Evolutionary conservation across 2,113 vertebrate genomes (phyloP).

Genomic region (Myrmophylax atrothorax): DNA sequence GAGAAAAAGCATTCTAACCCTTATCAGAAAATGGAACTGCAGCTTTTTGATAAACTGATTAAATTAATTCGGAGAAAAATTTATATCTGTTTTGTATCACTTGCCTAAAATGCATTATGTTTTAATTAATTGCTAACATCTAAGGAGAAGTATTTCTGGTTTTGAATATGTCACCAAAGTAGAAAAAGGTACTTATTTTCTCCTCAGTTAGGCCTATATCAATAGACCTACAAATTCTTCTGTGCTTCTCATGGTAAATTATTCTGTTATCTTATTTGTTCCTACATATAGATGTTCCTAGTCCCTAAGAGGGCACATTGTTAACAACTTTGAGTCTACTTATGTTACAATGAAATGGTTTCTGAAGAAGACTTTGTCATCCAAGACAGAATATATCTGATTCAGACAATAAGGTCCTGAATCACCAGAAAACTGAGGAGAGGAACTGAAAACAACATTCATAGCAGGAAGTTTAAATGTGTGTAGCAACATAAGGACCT

Average conservation of each 20-base stretch:
- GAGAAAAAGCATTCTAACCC: neutral
- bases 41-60: neutral
- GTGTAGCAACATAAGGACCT: neutral
- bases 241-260: neutral
- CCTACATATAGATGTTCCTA: neutral
- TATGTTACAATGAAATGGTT: neutral
- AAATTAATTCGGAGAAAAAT: neutral
- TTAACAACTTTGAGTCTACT: neutral
- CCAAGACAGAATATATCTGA: neutral
- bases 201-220: neutral
- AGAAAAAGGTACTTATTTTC: neutral
- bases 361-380: neutral
- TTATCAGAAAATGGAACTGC: neutral
- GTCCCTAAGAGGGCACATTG: neutral
- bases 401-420: neutral
- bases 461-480: neutral
- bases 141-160: neutral
- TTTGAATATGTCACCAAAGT: neutral
- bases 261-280: neutral
- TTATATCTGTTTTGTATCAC: neutral
- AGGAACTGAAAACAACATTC: neutral
- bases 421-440: neutral
- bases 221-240: neutral
- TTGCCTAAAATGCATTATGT: neutral
- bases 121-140: neutral